Conservation (phyloP, 2,113 vertebrate species). For the Alouatta palliata region DNA sequence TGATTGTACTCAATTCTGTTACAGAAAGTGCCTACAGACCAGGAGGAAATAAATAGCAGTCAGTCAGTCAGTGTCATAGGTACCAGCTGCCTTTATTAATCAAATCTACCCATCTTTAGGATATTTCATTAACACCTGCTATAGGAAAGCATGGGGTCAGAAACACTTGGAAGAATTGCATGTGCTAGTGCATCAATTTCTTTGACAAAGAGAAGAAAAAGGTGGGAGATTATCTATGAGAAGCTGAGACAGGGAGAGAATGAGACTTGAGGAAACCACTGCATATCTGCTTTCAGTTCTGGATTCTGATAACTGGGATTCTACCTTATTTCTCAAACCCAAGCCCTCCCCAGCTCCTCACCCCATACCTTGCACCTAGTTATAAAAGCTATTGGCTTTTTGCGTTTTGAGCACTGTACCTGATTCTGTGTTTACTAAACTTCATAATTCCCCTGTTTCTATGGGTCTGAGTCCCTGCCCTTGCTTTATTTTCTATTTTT, state of each 20-base stretch:
- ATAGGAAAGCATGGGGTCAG: not conserved
- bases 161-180: not conserved
- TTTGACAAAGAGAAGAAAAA: not conserved
- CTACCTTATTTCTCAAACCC: not conserved
- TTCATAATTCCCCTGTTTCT: not conserved
- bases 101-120: not conserved
- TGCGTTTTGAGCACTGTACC: not conserved
- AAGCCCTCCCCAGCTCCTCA: not conserved
- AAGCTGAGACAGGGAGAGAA: not conserved
- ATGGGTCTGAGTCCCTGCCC: not conserved
- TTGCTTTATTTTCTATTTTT: not conserved
- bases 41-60: not conserved
- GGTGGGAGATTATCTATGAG: not conserved
- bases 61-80: not conserved
- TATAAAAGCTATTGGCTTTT: not conserved
- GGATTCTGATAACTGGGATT: not conserved
- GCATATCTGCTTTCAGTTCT: not conserved
- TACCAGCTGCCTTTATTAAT: not conserved
- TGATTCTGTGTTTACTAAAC: not conserved
- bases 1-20: conserved; percentile 1
- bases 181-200: not conserved
- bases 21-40: conserved; percentile 37
- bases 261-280: not conserved
- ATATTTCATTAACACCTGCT: not conserved
- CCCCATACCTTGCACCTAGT: not conserved